Conservation (phyloP, 2,888 invertebrate species). For the Leptinotarsa rubiginosa region DNA sequence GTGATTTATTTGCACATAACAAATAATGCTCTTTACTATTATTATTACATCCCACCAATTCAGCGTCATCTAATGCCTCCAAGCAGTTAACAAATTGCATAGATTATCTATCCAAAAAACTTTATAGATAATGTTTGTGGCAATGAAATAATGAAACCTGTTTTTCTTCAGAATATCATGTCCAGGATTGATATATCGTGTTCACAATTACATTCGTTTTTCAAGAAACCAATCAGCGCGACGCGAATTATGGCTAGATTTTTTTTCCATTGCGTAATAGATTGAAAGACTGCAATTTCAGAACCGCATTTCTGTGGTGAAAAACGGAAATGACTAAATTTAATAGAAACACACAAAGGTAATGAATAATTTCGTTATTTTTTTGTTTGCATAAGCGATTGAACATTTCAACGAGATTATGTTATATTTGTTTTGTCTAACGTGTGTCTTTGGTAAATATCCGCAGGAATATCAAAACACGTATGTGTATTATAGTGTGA, state of each 20-base stretch:
- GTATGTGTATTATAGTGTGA: too few relatives aligned
- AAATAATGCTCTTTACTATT: too few relatives aligned
- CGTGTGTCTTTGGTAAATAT: too few relatives aligned
- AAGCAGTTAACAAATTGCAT: not conserved
- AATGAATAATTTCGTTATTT: not conserved
- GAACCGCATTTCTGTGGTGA: constrained; percentile 6
- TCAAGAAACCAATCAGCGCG: not conserved
- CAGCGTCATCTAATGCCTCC: too few relatives aligned
- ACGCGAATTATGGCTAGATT: not conserved
- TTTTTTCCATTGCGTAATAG: constrained; percentile 2
- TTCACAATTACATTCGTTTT: constrained; percentile 1
- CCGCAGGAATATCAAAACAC: too few relatives aligned
- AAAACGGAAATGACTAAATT: not conserved
- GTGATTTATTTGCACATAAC: too few relatives aligned
- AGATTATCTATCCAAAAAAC: not conserved
- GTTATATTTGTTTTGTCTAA: too few relatives aligned
- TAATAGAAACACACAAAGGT: not conserved
- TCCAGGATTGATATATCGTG: not conserved
- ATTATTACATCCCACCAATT: too few relatives aligned
- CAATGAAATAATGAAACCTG: constrained; percentile 9
- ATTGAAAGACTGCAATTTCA: not conserved
- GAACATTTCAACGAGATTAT: not conserved
- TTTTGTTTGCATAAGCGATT: not conserved
- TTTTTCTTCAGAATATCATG: not conserved
- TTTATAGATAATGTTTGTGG: not conserved